phyloP scores from a whole-genome alignment of 2,888 invertebrate genomes.

The Polymixis flavicincta region DNA sequence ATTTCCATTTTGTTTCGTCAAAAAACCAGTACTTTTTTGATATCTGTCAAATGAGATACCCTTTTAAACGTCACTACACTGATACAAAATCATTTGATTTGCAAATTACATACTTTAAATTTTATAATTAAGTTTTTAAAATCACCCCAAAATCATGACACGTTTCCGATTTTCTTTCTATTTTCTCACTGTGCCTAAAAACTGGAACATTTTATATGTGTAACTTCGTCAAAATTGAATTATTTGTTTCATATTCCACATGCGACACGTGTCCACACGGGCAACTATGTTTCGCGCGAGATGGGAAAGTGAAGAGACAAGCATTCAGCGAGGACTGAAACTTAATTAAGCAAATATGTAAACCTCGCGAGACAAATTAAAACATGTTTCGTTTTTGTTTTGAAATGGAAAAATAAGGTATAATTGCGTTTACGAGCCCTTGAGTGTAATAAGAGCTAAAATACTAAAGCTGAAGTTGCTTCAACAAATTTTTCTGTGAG shows the following conservation, averaged over 20 bases:
- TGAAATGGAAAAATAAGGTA: slow-evolving; percentile 36
- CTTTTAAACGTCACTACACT: no score
- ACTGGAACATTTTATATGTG: not conserved
- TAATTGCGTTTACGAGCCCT: slow-evolving; percentile 21
- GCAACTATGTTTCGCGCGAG: slow-evolving; percentile 17
- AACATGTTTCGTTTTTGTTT: slow-evolving; percentile 25
- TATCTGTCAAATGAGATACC: no score
- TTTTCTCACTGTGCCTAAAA: not conserved
- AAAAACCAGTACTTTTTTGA: no score
- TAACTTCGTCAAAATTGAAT: slow-evolving; percentile 24
- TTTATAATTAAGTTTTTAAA: no score
- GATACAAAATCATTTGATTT: no score
- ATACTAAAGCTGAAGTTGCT: slow-evolving; percentile 4
- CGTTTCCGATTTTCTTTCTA: not conserved
- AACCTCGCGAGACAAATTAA: slow-evolving; percentile 47
- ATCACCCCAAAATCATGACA: not conserved
- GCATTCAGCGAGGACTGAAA: slow-evolving; percentile 42
- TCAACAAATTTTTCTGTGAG: slow-evolving; percentile 12
- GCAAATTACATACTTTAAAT: no score
- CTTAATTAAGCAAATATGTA: slow-evolving; percentile 60
- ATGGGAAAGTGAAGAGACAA: slow-evolving; percentile 18
- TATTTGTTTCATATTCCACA: slow-evolving; percentile 25
- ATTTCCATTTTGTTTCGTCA: no score
- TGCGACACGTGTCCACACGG: not conserved
- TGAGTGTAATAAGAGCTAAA: slow-evolving; percentile 30